A percentile compares a stretch with the other conserved stretches of the same genome.
Conservation (phyloP, 2,888 invertebrate species). For the Oscheius myriophilus region DNA sequence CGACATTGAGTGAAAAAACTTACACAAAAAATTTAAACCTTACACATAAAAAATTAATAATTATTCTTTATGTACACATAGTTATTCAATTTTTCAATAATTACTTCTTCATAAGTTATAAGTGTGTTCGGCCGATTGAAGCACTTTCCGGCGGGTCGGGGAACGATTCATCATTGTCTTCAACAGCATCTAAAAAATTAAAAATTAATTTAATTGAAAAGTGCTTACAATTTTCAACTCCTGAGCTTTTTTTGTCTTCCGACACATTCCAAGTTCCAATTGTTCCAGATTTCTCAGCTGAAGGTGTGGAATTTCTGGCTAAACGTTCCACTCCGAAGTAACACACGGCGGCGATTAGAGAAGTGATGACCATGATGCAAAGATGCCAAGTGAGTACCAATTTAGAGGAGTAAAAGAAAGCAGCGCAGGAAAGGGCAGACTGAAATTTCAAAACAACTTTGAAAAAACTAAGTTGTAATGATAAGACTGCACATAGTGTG, state of each 20-base stretch:
- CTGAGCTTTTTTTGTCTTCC: neutral
- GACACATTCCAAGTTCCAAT: neutral
- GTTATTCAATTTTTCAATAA: too few species aligned
- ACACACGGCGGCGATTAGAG: conserved; percentile 51
- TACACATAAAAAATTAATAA: too few species aligned
- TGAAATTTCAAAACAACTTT: too few species aligned
- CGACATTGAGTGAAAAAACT: too few species aligned
- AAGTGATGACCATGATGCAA: conserved; percentile 70
- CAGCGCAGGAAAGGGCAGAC: conserved; percentile 72
- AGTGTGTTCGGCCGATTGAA: conserved; percentile 15
- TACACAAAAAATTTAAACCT: too few species aligned
- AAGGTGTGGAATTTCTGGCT: neutral
- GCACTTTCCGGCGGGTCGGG: conserved; percentile 11
- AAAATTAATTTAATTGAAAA: neutral
- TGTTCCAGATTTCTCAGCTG: neutral
- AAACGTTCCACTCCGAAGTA: conserved; percentile 34
- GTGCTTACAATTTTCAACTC: neutral
- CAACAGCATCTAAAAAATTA: conserved; percentile 7
- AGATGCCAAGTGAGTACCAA: conserved; percentile 73
- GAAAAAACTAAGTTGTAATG: too few species aligned
- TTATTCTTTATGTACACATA: too few species aligned
- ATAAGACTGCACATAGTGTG: too few species aligned
- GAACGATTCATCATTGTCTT: conserved; percentile 16
- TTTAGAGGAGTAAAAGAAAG: conserved; percentile 72
- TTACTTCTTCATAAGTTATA: neutral